A percentile compares a stretch with the other conserved stretches of the same genome.
phyloP scores from a whole-genome alignment of 2,797 vertebrate genomes.

The Alfaro cultratus region DNA sequence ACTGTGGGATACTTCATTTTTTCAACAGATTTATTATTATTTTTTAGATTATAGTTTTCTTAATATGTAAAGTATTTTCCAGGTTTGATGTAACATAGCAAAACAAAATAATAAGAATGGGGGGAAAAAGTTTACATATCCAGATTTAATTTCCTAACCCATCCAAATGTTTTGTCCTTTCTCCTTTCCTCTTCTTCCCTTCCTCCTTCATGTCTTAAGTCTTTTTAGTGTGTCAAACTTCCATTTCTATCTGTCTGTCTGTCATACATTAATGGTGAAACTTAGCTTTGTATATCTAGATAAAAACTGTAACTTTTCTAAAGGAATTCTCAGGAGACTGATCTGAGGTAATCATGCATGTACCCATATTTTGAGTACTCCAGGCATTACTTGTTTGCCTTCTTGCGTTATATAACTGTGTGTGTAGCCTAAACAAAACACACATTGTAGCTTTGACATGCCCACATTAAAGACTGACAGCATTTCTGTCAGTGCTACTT shows the following conservation, averaged over 20 bases:
- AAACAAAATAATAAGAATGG: neutral
- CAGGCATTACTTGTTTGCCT: neutral
- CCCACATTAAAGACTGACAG: constrained; percentile 32
- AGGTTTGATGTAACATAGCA: neutral
- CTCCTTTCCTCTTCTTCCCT: neutral
- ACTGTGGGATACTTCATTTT: neutral
- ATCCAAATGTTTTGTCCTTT: neutral
- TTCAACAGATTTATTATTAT: neutral
- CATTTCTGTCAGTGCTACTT: constrained; percentile 52
- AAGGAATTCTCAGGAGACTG: neutral
- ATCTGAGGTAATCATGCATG: neutral
- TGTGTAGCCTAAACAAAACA: neutral
- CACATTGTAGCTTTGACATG: constrained; percentile 4
- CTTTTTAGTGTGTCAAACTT: no score
- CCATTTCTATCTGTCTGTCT: no score
- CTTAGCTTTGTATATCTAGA: neutral
- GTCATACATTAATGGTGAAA: no score
- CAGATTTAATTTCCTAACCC: neutral
- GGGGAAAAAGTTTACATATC: neutral
- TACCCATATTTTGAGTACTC: neutral
- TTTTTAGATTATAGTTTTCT: neutral
- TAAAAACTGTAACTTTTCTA: neutral
- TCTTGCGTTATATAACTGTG: neutral
- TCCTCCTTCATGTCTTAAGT: neutral
- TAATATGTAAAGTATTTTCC: neutral